These are phyloP conservation scores for Drosophila nr. perissopoda DNA, from an alignment of 2,888 invertebrate genomes.

Conservation along the genomic window DNA sequence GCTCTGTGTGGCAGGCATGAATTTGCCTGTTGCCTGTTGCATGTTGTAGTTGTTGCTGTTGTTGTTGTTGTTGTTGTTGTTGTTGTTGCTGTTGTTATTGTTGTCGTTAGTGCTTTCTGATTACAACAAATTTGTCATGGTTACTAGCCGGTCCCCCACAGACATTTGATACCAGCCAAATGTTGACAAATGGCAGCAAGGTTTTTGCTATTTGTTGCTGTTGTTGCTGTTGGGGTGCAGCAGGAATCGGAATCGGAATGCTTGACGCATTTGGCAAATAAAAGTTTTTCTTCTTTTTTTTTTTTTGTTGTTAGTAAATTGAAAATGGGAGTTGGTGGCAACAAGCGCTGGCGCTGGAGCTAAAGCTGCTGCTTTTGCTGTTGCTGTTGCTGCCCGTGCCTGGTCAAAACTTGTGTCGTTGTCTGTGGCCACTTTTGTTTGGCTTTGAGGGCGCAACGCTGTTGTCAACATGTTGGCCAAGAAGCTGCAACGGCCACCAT, in stretches of 20 bases:
- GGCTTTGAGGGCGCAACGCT: constrained; percentile 54
- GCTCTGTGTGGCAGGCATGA: neutral
- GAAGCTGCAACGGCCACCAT: constrained; percentile 45
- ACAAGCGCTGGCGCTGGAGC: constrained; percentile 7
- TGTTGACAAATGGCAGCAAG: constrained; percentile 65
- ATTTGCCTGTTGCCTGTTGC: constrained; percentile 22
- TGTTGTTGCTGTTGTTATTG: constrained; percentile 25
- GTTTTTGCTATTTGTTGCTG: constrained; percentile 23
- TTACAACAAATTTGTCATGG: constrained; percentile 68
- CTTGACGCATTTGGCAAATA: constrained; percentile 63
- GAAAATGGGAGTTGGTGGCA: constrained; percentile 38
- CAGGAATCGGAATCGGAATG: constrained; percentile 47
- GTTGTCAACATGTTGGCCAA: constrained; percentile 58
- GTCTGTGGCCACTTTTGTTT: constrained; percentile 45
- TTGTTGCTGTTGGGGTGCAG: constrained; percentile 45
- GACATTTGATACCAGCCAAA: constrained; percentile 62
- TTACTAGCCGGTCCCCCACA: constrained; percentile 54
- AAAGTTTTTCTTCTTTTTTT: constrained; percentile 26
- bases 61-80: constrained; percentile 14
- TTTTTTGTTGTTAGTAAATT: constrained; percentile 34
- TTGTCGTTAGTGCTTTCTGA: constrained; percentile 65
- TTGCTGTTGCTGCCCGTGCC: constrained; percentile 1
- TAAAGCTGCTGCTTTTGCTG: neutral
- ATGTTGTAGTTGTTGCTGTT: constrained; percentile 15
- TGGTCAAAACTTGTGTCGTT: constrained; percentile 49